A percentile compares a stretch with the other conserved stretches of the same genome.
These are phyloP conservation scores for Aethes cnicana DNA, from an alignment of 2,888 invertebrate species.

Conservation along the genomic window DNA sequence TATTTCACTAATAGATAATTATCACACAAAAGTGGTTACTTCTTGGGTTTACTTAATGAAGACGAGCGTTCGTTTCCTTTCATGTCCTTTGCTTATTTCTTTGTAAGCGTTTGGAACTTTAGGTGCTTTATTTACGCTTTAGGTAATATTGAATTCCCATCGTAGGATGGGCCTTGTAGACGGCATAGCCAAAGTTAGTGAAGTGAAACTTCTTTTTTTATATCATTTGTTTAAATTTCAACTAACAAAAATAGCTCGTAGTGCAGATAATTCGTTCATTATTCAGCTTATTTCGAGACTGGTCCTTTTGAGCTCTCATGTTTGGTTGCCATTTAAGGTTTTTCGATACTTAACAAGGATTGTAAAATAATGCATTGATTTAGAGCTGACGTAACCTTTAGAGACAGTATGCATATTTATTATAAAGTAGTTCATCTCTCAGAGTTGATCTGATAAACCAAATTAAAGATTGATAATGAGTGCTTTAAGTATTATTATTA, in stretches of 20 bases:
- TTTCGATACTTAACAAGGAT: conserved; percentile 45
- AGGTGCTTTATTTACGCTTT: conserved; percentile 76
- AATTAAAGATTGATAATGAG: conserved; percentile 72
- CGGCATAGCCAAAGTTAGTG: conserved; percentile 80
- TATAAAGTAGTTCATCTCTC: conserved; percentile 45
- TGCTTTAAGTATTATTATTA: conserved; percentile 76
- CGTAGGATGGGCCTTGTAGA: conserved; percentile 59
- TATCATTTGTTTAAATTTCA: conserved; percentile 36
- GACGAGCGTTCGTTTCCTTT: conserved; percentile 49
- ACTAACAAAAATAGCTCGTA: conserved; percentile 13
- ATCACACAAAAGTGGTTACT: conserved; percentile 71
- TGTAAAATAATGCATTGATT: conserved; percentile 66
- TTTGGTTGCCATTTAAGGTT: conserved; percentile 58
- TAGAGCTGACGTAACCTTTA: conserved; percentile 72
- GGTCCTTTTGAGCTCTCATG: conserved; percentile 38
- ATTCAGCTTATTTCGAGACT: conserved; percentile 32
- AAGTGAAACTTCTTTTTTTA: conserved; percentile 69
- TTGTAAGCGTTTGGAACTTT: conserved; percentile 55
- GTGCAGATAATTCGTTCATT: conserved; percentile 17
- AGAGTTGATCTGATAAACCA: conserved; percentile 71
- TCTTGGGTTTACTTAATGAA: conserved; percentile 54
- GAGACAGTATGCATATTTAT: conserved; percentile 72
- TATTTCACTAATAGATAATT: conserved; percentile 82
- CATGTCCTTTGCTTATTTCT: conserved; percentile 53
- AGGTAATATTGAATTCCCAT: conserved; percentile 59